Evolutionary conservation across 2,113 vertebrate species (phyloP).

Genomic region (Telmatochromis sp.): DNA sequence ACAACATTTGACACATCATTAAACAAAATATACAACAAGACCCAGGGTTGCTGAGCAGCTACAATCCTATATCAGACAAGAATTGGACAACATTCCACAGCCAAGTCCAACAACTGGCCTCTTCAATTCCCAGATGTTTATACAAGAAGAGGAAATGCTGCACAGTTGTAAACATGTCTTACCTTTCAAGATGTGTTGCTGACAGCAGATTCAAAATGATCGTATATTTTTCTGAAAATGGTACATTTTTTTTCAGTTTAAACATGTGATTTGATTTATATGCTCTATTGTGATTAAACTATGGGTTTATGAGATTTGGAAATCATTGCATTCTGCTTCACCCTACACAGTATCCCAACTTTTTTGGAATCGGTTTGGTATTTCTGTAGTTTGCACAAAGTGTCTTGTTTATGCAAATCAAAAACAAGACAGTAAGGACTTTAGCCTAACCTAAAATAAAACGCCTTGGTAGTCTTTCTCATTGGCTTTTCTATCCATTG

Average conservation of each 20-base stretch:
- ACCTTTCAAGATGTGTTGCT: not conserved
- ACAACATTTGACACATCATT: not conserved
- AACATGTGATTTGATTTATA: not conserved
- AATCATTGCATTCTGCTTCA: not conserved
- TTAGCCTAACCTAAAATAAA: not conserved
- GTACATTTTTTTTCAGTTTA: not conserved
- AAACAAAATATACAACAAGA: not conserved
- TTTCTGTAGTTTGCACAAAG: not conserved
- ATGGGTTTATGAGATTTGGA: not conserved
- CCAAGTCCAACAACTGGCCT: not conserved
- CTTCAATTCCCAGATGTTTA: not conserved
- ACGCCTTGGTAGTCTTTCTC: not conserved
- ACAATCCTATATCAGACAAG: not conserved
- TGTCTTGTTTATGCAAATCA: not conserved
- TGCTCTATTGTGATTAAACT: not conserved
- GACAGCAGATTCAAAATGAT: not conserved
- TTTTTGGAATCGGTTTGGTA: not conserved
- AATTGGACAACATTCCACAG: not conserved
- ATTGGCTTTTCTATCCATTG: not conserved
- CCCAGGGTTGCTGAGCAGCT: not conserved
- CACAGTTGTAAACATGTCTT: not conserved
- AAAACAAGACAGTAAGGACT: not conserved
- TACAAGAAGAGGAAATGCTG: not conserved
- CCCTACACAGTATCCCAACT: not conserved
- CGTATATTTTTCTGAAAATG: not conserved